A percentile compares a stretch with the other conserved stretches of the same genome.
These are phyloP conservation scores for Antigone vipio DNA, from an alignment of 2,113 vertebrate genomes.

Conservation along the genomic window DNA sequence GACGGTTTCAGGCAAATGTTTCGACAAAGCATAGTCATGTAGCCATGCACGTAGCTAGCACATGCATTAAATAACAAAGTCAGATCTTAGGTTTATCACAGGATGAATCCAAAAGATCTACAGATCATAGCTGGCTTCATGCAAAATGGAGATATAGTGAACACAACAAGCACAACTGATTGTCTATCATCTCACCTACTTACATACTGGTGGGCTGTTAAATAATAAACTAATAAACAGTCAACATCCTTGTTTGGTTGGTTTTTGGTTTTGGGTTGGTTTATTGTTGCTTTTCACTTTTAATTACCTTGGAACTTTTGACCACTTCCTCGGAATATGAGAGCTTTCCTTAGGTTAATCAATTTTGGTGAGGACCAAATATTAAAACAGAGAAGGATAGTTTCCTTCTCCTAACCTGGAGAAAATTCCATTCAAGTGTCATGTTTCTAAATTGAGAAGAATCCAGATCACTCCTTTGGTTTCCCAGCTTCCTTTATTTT, in stretches of 20 bases:
- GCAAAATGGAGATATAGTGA: neutral
- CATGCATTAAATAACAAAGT: neutral
- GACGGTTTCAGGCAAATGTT: neutral
- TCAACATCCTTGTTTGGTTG: neutral
- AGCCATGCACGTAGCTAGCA: neutral
- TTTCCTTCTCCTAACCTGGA: neutral
- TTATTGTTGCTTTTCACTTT: neutral
- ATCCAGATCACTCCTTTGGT: neutral
- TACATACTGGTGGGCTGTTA: neutral
- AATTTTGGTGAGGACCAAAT: neutral
- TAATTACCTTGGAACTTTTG: neutral
- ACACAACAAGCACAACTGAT: neutral
- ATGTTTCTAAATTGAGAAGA: neutral
- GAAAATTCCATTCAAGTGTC: neutral
- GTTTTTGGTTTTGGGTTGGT: neutral
- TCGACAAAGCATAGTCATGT: neutral
- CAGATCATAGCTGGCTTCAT: neutral
- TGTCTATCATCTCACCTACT: rapidly evolving
- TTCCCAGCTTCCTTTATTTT: neutral
- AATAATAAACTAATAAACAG: neutral
- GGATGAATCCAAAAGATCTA: neutral
- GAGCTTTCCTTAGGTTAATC: neutral
- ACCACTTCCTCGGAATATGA: neutral
- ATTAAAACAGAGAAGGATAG: neutral
- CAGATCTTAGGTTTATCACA: neutral